phyloP scores from a whole-genome alignment of 2,888 invertebrate genomes.

The Rhaphigaster nebulosa region DNA sequence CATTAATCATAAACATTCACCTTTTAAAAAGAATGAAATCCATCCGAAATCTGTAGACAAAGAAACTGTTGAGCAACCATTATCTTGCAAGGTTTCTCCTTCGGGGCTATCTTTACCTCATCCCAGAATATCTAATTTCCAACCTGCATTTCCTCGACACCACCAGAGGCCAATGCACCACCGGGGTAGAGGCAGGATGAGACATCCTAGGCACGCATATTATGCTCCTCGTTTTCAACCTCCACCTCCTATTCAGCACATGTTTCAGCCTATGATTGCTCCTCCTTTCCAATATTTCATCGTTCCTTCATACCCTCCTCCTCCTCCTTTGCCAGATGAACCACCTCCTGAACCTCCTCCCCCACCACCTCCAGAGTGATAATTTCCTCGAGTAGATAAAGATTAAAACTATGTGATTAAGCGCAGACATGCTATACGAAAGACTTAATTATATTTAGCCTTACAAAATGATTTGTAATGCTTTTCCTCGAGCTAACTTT shows the following conservation, averaged over 20 bases:
- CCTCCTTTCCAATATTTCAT: conserved; percentile 51
- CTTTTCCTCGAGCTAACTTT: not conserved
- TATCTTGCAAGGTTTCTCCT: not conserved
- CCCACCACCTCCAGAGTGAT: conserved; percentile 70
- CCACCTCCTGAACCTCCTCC: conserved; percentile 77
- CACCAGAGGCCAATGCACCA: not conserved
- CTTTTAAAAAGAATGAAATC: not conserved
- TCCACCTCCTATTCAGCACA: conserved; percentile 67
- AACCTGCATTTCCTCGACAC: conserved; percentile 23
- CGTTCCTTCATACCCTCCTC: conserved; percentile 60
- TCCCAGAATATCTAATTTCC: not conserved
- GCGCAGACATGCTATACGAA: not conserved
- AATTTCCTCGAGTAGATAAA: not conserved
- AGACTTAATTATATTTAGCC: not conserved
- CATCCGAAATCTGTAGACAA: not conserved
- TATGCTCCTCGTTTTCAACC: conserved; percentile 35
- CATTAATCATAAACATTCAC: not conserved
- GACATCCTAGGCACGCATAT: conserved; percentile 32
- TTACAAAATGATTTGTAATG: not conserved
- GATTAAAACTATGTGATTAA: not conserved
- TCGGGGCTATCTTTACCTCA: not conserved
- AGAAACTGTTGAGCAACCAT: not conserved
- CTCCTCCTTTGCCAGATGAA: conserved; percentile 72
- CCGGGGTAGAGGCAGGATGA: conserved; percentile 40
- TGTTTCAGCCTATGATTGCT: not conserved